Evolutionary conservation across 2,888 invertebrate species (phyloP).

Genomic region (Criorhina ranunculi): DNA sequence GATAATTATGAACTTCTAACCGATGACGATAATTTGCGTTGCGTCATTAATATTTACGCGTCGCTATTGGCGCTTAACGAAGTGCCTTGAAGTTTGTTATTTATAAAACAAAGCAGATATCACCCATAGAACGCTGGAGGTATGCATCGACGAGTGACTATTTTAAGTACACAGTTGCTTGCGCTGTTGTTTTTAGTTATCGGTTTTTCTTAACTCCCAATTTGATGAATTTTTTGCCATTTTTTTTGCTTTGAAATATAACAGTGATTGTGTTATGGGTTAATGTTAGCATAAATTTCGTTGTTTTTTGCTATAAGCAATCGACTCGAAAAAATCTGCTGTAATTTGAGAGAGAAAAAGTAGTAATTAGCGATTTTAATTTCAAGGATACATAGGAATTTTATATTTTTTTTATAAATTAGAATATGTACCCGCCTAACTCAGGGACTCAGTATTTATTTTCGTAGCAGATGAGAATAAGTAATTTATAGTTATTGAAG

Average conservation of each 20-base stretch:
- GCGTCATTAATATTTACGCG: conserved; percentile 15
- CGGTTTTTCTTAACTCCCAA: conserved; percentile 22
- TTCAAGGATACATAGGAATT: too few species aligned
- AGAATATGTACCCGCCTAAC: too few species aligned
- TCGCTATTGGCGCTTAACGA: conserved; percentile 11
- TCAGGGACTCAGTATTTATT: too few species aligned
- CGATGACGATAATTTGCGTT: conserved; percentile 3
- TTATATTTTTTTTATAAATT: too few species aligned
- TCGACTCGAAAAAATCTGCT: conserved; percentile 67
- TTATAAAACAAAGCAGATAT: conserved; percentile 43
- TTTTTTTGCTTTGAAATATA: conserved; percentile 25
- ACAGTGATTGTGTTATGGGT: conserved; percentile 29
- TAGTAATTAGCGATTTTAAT: conserved; percentile 2
- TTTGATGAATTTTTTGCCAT: conserved; percentile 38
- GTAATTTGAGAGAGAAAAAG: conserved; percentile 20
- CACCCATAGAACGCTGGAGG: conserved; percentile 40
- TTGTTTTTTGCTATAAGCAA: conserved; percentile 55
- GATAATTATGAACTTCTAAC: conserved; percentile 11
- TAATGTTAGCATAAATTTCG: conserved; percentile 54
- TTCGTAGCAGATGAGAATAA: too few species aligned
- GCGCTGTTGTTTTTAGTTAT: conserved; percentile 27
- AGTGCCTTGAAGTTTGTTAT: conserved; percentile 27
- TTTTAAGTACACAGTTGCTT: conserved; percentile 21
- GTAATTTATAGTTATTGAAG: too few species aligned
- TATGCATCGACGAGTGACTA: conserved; percentile 28